Conservation (phyloP, 2,888 invertebrate species). For the Drosophila meridiana region DNA sequence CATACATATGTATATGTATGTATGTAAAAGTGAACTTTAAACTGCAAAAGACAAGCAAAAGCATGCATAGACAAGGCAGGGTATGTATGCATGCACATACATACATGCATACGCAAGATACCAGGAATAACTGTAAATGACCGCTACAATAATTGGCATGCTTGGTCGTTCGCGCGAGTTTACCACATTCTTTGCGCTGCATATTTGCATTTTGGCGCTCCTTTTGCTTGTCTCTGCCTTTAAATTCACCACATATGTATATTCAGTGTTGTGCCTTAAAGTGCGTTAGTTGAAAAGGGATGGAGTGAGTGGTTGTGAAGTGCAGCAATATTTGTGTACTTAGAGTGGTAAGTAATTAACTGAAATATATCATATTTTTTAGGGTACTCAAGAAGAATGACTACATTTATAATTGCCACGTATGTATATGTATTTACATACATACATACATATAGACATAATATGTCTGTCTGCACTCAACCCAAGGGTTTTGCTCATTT, state of each 20-base stretch:
- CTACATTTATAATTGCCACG: slow-evolving; percentile 2
- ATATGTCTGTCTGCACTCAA: background rate
- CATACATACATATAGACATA: background rate
- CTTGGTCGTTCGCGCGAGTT: background rate
- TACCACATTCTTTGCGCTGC: slow-evolving; percentile 2
- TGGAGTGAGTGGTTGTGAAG: background rate
- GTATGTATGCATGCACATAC: background rate
- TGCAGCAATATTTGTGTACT: slow-evolving; percentile 1
- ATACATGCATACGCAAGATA: background rate
- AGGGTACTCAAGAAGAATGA: background rate
- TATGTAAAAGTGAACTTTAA: background rate
- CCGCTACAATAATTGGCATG: slow-evolving; percentile 9
- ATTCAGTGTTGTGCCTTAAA: background rate
- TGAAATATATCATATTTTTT: slow-evolving; percentile 1
- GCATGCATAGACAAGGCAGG: background rate
- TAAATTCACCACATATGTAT: too few relatives aligned
- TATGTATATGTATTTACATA: background rate
- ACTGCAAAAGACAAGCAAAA: background rate
- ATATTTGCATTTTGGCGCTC: slow-evolving; percentile 1
- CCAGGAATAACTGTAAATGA: slow-evolving; percentile 3
- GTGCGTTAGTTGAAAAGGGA: background rate
- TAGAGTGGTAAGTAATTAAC: background rate
- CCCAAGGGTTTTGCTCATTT: slow-evolving; percentile 44
- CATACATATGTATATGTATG: background rate
- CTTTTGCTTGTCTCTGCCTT: background rate